phyloP scores from a whole-genome alignment of 2,113 vertebrate genomes.

The Alethe castanea region DNA sequence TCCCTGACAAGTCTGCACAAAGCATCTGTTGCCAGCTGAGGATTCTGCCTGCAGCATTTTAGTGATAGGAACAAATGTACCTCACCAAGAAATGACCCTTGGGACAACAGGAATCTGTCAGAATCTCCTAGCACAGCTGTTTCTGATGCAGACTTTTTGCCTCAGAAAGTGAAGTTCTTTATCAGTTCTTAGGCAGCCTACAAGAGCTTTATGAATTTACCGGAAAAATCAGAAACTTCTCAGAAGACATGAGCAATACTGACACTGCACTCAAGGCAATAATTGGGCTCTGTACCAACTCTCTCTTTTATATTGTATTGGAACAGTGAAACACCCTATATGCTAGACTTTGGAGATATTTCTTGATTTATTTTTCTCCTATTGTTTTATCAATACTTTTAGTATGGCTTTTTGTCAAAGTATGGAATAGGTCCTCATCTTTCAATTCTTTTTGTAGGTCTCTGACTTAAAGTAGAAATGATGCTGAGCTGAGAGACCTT shows the following conservation, averaged over 20 bases:
- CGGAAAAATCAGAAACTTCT: slow-evolving; percentile 2
- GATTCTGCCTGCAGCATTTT: slow-evolving; percentile 16
- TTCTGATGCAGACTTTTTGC: background rate
- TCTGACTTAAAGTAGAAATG: background rate
- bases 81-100: slow-evolving; percentile 6
- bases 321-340: background rate
- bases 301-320: background rate
- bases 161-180: background rate
- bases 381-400: slow-evolving; percentile 16
- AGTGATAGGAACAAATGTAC: slow-evolving; percentile 16
- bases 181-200: background rate
- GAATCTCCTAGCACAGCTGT: background rate
- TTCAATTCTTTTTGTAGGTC: background rate
- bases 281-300: slow-evolving; percentile 3
- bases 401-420: background rate
- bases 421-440: background rate
- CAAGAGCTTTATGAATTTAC: background rate
- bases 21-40: slow-evolving; percentile 24
- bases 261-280: slow-evolving; percentile 21
- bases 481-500: background rate
- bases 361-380: background rate
- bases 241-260: background rate
- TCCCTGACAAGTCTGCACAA: background rate
- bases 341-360: background rate
- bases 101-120: background rate